These are phyloP conservation scores for Apodemus sylvaticus DNA, from an alignment of 2,113 vertebrate genomes.

Conservation along the genomic window DNA sequence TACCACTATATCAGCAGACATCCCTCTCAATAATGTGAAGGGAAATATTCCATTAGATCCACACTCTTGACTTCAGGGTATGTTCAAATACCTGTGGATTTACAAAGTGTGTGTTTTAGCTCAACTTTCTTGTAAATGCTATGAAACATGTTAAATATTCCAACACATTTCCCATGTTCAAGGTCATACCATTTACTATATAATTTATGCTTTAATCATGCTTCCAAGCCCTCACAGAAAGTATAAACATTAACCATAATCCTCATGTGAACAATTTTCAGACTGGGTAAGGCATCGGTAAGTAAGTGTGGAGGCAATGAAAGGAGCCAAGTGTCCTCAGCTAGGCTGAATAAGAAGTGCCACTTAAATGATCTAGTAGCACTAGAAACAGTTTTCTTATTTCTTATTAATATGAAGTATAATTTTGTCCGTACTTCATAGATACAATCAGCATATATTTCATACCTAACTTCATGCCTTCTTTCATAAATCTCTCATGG, in stretches of 20 bases:
- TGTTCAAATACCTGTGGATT: neutral
- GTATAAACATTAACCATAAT: conserved; percentile 60
- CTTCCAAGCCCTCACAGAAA: neutral
- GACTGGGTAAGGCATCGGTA: neutral
- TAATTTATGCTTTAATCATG: conserved; percentile 49
- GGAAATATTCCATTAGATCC: neutral
- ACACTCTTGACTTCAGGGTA: neutral
- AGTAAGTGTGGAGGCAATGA: neutral
- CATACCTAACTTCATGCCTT: neutral
- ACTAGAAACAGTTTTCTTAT: neutral
- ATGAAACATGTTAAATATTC: conserved; percentile 10
- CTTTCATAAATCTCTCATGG: neutral
- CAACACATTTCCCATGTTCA: neutral
- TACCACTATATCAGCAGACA: neutral
- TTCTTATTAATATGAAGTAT: neutral
- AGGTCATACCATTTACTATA: neutral
- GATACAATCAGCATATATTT: neutral
- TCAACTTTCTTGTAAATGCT: neutral
- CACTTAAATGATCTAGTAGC: neutral
- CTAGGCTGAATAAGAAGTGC: neutral
- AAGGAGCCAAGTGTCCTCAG: neutral
- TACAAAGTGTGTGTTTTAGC: neutral
- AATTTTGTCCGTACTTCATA: conserved; percentile 2
- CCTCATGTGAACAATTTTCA: neutral
- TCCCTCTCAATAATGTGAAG: neutral